Conservation (phyloP, 2,113 vertebrate species). For the Paracyprichromis sp. region DNA sequence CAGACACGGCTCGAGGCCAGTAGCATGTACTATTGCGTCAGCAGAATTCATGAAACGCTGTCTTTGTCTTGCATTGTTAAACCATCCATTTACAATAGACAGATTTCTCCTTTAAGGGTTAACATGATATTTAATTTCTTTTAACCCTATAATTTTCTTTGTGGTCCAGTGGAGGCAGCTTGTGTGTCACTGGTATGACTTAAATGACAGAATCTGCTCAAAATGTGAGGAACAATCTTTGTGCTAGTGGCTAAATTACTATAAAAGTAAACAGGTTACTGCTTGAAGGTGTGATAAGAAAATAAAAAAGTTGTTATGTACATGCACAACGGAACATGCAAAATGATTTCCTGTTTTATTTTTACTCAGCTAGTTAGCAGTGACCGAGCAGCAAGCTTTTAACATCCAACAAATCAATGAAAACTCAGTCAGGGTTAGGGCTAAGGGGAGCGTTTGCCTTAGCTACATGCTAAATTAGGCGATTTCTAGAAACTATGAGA, state of each 20-base stretch:
- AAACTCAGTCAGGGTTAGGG: neutral
- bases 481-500: neutral
- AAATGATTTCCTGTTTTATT: neutral
- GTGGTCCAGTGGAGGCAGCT: neutral
- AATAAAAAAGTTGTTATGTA: neutral
- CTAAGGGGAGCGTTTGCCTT: neutral
- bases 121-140: neutral
- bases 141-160: neutral
- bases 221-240: neutral
- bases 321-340: neutral
- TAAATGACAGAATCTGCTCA: neutral
- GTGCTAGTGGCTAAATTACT: neutral
- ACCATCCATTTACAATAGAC: neutral
- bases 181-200: neutral
- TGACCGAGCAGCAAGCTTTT: neutral
- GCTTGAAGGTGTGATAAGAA: neutral
- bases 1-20: neutral
- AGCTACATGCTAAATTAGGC: neutral
- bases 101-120: neutral
- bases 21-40: neutral
- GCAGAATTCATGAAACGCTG: neutral
- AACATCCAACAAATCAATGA: neutral
- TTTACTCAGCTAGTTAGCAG: neutral
- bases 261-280: neutral
- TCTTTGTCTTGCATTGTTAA: neutral